These are phyloP conservation scores for Listrodromus nycthemerus DNA, from an alignment of 2,888 invertebrate genomes.

Conservation along the genomic window DNA sequence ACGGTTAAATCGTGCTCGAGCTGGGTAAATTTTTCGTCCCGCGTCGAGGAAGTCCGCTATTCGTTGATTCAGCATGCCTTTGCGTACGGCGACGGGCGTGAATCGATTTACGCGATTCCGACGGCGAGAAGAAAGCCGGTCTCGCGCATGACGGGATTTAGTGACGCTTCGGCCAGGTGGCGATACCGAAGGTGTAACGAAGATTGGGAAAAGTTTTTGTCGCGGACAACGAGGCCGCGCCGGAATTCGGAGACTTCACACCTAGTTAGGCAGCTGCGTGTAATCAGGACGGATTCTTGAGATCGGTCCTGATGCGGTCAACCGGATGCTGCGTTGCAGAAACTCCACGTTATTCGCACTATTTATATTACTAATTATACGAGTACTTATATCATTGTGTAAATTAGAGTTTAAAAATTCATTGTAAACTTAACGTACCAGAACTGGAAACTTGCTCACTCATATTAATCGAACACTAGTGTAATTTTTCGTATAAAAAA, in stretches of 20 bases:
- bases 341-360: not conserved
- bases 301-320: not conserved
- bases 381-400: not conserved
- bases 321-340: not conserved
- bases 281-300: constrained; percentile 42
- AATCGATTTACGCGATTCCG: constrained; percentile 54
- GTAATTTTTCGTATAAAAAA: no score
- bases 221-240: not conserved
- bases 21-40: constrained; percentile 52
- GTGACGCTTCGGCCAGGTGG: constrained; percentile 58
- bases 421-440: no score
- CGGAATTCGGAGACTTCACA: constrained; percentile 42
- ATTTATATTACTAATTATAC: not conserved
- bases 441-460: no score
- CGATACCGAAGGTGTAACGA: constrained; percentile 23
- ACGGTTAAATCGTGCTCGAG: constrained; percentile 71
- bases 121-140: constrained; percentile 10
- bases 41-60: constrained; percentile 23
- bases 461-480: no score
- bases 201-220: constrained; percentile 32
- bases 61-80: constrained; percentile 37
- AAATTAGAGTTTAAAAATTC: no score
- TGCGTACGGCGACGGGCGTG: constrained; percentile 35
- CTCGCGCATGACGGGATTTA: constrained; percentile 5
- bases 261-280: constrained; percentile 56